Evolutionary conservation across 2,113 vertebrate genomes (phyloP).

Genomic region (Xenotilapia leptura): DNA sequence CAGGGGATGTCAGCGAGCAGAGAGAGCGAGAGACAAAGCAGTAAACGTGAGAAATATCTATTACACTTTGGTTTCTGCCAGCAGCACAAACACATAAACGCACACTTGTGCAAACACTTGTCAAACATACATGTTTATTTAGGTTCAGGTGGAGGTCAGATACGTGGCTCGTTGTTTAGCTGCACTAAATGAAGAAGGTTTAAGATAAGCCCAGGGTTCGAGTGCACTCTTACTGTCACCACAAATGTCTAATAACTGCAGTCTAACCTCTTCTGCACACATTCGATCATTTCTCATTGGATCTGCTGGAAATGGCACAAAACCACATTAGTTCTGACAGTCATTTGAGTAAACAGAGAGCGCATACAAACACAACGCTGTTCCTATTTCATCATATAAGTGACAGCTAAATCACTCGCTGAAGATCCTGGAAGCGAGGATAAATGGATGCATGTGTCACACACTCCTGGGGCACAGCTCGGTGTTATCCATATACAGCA

Average conservation of each 20-base stretch:
- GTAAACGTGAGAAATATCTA: background rate
- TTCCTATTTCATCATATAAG: slow-evolving; percentile 14
- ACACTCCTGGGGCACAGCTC: background rate
- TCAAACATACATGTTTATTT: slow-evolving; percentile 3
- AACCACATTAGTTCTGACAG: slow-evolving; percentile 13
- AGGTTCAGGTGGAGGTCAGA: slow-evolving; percentile 29
- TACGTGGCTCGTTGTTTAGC: background rate
- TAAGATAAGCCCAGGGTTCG: background rate
- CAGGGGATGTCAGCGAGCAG: background rate
- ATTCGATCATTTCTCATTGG: background rate
- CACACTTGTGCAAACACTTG: background rate
- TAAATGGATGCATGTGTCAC: background rate
- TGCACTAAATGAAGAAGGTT: background rate
- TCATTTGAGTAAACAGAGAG: slow-evolving; percentile 20
- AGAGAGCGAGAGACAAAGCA: background rate
- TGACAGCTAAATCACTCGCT: slow-evolving; percentile 15
- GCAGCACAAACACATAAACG: background rate
- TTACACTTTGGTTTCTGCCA: background rate
- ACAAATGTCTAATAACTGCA: background rate
- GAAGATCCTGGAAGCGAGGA: background rate
- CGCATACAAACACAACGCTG: background rate
- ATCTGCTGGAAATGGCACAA: background rate
- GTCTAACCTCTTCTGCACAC: slow-evolving; percentile 3
- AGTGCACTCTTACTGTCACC: background rate
- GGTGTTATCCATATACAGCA: background rate